Evolutionary conservation across 2,888 invertebrate species (phyloP), one percentile per base, ranked within the genome.

Genomic region (Glyphotaelius pellucidus): DNA sequence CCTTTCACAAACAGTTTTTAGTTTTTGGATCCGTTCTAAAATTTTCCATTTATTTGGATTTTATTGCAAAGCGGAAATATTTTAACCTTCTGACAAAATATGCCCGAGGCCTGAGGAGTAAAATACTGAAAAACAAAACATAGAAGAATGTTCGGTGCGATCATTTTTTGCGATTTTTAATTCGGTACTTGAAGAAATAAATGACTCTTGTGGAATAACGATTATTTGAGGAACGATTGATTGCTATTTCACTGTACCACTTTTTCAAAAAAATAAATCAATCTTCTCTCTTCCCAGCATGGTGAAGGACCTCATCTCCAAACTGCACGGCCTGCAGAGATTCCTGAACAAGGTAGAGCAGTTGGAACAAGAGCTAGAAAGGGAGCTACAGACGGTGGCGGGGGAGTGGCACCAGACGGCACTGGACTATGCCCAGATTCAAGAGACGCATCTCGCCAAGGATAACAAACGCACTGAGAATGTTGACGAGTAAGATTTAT

Each of bases 341-440:
- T 67, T 19, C 35, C 86, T 91, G 38, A 52, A 91, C n/a, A 19
- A n/a, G 15, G 31, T 87, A 9, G 91, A 91, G 52, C 30, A n/a
- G 31, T 25, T 42, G 80, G 91, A 91, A 15, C 38, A 3, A 15
- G 42, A 15, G 9, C 3, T 15, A 11, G n/a, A 25, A 32, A 25
- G 19, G 25, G 80, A 87, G 79, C n/a, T 91, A 80, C n/a, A 25
- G 14, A 42, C 19, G 30, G 80, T 25, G 14, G n/a, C 9, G 47
- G 30, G 80, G n/a, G 80, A 91, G 80, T 91, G 91, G 91, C 38
- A 47, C 87, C n/a, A 42, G 79, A 32, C 31, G 9, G 12, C 31
- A 5, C 12, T n/a, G 32, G 87, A 91, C 30, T 91, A 80, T 31
- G 38, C 79, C n/a, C 38, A 79, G 2, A 80, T 2, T 11, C 35